These are phyloP conservation scores for Penaeus vannamei DNA, from an alignment of 1,140 invertebrate species.

Conservation along the genomic window DNA sequence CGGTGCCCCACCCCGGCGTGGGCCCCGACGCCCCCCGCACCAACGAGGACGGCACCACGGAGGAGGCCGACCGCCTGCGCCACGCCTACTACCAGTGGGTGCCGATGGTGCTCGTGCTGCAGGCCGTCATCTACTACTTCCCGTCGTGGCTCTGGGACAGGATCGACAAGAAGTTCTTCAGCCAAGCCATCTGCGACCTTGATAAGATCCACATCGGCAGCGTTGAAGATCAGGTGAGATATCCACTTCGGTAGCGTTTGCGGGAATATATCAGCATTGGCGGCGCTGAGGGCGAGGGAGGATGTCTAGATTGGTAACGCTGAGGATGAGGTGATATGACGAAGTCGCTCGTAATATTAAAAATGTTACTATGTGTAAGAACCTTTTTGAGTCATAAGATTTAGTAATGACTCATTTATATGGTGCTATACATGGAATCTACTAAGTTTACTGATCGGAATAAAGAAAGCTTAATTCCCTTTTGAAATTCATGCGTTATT, in stretches of 20 bases:
- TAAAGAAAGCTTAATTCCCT: too few relatives aligned
- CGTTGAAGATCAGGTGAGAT: slow-evolving; percentile 72
- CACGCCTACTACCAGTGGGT: slow-evolving; percentile 75
- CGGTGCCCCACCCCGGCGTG: slow-evolving; percentile 67
- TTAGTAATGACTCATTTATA: too few relatives aligned
- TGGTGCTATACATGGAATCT: too few relatives aligned
- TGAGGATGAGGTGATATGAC: too few relatives aligned
- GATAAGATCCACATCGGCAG: slow-evolving; percentile 81
- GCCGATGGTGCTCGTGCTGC: slow-evolving; percentile 72
- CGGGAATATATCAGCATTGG: not conserved
- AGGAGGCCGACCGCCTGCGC: slow-evolving; percentile 56
- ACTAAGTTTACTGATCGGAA: too few relatives aligned
- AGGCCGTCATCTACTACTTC: slow-evolving; percentile 76
- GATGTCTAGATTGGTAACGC: too few relatives aligned
- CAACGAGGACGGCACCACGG: not conserved
- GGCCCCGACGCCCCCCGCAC: slow-evolving; percentile 8
- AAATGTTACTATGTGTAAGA: not conserved
- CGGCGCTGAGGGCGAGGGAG: too few relatives aligned
- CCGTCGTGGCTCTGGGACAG: slow-evolving; percentile 75
- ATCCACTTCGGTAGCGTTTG: not conserved
- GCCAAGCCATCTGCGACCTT: slow-evolving; percentile 83
- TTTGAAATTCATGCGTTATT: not conserved
- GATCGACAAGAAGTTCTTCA: slow-evolving; percentile 86
- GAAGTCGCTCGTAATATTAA: not conserved
- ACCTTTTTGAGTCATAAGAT: too few relatives aligned